Conservation (phyloP, 2,113 vertebrate species). For the Xenotilapia flavipinnis region DNA sequence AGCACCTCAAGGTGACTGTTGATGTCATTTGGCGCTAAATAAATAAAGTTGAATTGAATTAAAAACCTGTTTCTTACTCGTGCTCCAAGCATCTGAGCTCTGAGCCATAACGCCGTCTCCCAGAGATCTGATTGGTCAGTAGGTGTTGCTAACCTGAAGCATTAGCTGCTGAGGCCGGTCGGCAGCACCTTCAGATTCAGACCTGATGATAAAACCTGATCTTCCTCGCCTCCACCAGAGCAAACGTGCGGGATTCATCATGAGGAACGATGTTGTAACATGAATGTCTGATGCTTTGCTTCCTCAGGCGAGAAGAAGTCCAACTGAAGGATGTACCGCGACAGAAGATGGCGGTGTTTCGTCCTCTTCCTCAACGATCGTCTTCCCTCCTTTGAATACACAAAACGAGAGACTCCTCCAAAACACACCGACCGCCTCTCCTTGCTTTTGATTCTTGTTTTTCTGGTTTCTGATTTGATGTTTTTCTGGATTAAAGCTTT, state of each 20-base stretch:
- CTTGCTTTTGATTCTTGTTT: neutral
- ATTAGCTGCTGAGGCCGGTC: neutral
- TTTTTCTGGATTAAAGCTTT: constrained; percentile 12
- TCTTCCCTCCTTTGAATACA: constrained; percentile 1
- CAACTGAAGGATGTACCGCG: neutral
- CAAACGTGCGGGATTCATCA: accelerated
- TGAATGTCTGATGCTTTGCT: neutral
- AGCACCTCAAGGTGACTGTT: neutral
- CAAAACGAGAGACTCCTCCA: constrained; percentile 19
- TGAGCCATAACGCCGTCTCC: accelerated
- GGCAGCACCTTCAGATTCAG: neutral
- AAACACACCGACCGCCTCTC: neutral
- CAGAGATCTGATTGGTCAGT: neutral
- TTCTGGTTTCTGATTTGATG: neutral
- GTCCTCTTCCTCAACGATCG: constrained; percentile 2
- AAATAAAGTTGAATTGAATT: neutral
- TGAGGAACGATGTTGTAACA: neutral
- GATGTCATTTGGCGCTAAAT: neutral
- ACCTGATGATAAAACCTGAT: neutral
- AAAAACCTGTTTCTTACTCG: neutral
- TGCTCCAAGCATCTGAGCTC: neutral
- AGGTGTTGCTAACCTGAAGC: neutral
- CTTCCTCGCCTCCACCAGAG: neutral
- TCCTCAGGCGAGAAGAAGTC: constrained; percentile 34
- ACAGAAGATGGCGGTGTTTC: neutral